Evolutionary conservation across 2,888 invertebrate species (phyloP).

Genomic region (Oligia strigilis): DNA sequence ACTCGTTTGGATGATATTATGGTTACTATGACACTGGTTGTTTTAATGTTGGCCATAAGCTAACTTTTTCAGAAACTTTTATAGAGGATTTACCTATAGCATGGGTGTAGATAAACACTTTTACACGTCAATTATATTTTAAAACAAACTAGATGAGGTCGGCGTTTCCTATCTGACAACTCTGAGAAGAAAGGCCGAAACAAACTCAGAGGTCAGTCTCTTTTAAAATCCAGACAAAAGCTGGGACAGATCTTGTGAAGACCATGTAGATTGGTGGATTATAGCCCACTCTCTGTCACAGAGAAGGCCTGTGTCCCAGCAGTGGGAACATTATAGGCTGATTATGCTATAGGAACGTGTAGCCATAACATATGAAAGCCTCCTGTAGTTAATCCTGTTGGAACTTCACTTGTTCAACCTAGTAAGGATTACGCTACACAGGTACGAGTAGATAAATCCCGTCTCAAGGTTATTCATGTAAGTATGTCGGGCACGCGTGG

Average conservation of each 20-base stretch:
- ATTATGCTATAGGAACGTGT: neutral
- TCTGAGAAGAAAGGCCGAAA: neutral
- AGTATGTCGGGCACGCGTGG: conserved; percentile 15
- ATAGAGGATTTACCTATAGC: too few species aligned
- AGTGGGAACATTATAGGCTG: neutral
- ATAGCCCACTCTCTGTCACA: neutral
- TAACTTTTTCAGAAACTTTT: too few species aligned
- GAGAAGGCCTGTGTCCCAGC: neutral
- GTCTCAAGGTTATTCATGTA: conserved; percentile 30
- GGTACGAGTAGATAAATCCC: conserved; percentile 33
- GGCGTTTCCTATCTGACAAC: neutral
- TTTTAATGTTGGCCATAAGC: too few species aligned
- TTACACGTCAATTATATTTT: neutral
- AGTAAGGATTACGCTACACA: conserved; percentile 27
- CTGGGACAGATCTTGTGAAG: neutral
- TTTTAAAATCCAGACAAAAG: neutral
- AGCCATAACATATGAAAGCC: neutral
- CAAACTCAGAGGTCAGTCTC: neutral
- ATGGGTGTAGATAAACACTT: too few species aligned
- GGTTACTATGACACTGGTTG: too few species aligned
- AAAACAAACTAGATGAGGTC: neutral
- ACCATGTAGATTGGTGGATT: neutral
- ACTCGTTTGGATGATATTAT: too few species aligned
- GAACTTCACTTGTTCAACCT: conserved; percentile 18
- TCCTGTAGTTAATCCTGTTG: conserved; percentile 4